phyloP scores from a whole-genome alignment of 2,888 invertebrate species.

The Autographa gamma region DNA sequence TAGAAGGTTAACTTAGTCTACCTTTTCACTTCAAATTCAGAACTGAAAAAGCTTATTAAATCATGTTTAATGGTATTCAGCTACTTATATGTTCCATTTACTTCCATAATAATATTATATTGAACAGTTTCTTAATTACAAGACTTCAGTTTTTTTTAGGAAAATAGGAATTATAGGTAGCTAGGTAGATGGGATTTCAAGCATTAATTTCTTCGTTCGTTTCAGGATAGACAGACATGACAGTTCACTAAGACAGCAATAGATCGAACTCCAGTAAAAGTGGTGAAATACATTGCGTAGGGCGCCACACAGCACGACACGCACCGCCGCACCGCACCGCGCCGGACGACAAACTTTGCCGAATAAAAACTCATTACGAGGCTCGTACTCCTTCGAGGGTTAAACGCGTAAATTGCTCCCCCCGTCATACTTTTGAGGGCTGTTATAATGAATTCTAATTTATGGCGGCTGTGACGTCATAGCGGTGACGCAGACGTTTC shows the following conservation, averaged over 20 bases:
- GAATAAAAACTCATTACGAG: conserved; percentile 63
- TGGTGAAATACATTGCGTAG: conserved; percentile 31
- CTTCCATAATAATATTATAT: background rate
- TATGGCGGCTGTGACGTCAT: conserved; percentile 44
- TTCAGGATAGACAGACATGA: too few species aligned
- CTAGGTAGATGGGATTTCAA: too few species aligned
- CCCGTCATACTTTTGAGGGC: conserved; percentile 42
- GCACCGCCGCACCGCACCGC: background rate
- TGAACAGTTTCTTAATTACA: too few species aligned
- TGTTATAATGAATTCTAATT: conserved; percentile 61
- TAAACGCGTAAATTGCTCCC: conserved; percentile 53
- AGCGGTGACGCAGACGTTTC: conserved; percentile 43
- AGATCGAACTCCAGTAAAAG: background rate
- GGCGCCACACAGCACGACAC: conserved; percentile 13
- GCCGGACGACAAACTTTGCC: conserved; percentile 41
- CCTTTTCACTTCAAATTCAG: background rate
- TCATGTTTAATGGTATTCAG: background rate
- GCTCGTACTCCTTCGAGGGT: conserved; percentile 35
- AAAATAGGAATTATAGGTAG: too few species aligned
- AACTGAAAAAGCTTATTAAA: background rate
- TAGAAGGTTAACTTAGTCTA: background rate
- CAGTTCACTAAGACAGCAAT: too few species aligned
- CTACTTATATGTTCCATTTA: background rate
- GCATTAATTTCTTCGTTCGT: too few species aligned
- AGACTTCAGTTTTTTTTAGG: too few species aligned